Base-by-base conservation (phyloP, 2,113 vertebrate genomes). In the Columba janthina region DNA sequence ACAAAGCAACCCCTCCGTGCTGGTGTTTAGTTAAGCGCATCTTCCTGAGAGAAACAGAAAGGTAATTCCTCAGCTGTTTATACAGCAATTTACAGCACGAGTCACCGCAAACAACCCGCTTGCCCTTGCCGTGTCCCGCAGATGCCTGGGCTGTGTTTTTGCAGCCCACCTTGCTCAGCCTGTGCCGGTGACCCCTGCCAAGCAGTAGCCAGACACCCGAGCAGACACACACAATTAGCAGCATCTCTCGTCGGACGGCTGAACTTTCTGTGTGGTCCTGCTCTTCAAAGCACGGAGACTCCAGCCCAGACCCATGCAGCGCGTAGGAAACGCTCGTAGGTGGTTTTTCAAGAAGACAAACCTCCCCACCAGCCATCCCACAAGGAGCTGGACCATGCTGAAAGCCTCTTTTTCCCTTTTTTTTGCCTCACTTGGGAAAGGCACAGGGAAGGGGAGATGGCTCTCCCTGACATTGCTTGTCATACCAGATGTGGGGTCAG, bases 31-130 rank as follows among this genome's bases (percentile, higher is more conserved):
- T 86, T 70, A 34, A 93, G 92, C 70, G 36, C 78, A 91, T 97
- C 95, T 92, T 94, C 93, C 95, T 62, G 87, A 89, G 74, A 92
- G 85, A 90, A 79, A 81, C 42, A 62, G 69, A 75, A 78, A 96
- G 84, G 75, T 90, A 93, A 97, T 95, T 89, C 81, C 85, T 89
- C 25, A 3, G 62, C 72, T 98, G 75, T 97, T 97, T 97, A 95
- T 88, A 94, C 57, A 91, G 72, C 36, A 54, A 85, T 54, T 62
- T 74, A 91, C 75, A 87, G 67, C 61, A 31, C 2, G 1, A 73
- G 62, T 29, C 1, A 4, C 61, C 4, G 0, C 77, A 71, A 76
- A 53, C 57, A 73, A 19, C 51, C 70, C 2, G 0, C 34, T 44
- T 36, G 69, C 72, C 92, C 80, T 64, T 61, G 65, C 61, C 46